These are phyloP conservation scores for Petroica traversi DNA, from an alignment of 2,113 vertebrate genomes.

Conservation along the genomic window DNA sequence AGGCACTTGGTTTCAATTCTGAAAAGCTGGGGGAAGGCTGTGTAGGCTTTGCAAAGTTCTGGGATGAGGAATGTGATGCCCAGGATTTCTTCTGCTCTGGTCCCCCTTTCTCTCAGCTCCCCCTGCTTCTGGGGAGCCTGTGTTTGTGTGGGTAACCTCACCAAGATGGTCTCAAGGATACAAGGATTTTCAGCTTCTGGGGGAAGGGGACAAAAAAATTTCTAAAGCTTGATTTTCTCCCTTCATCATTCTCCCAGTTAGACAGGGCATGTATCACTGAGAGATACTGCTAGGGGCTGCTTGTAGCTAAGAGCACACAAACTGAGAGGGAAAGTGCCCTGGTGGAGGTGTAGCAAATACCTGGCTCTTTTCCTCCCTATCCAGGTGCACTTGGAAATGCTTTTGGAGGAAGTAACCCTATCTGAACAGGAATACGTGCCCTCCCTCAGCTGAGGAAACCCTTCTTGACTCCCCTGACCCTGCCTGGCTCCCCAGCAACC, in stretches of 20 bases:
- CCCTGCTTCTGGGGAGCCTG: not conserved
- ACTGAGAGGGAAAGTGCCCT: rapidly evolving
- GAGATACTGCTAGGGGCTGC: not conserved
- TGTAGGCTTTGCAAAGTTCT: not conserved
- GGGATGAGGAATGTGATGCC: not conserved
- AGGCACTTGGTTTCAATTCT: not conserved
- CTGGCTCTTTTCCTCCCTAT: not conserved
- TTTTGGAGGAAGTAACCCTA: not conserved
- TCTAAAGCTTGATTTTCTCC: not conserved
- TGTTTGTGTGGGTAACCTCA: not conserved
- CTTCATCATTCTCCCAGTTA: not conserved
- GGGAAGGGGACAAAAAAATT: not conserved
- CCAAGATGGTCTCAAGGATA: not conserved
- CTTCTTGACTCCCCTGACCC: not conserved
- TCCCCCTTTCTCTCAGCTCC: not conserved
- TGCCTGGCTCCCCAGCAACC: not conserved
- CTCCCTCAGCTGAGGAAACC: not conserved
- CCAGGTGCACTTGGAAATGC: not conserved
- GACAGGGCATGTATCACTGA: no score
- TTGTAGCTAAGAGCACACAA: not conserved
- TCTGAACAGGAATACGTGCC: not conserved
- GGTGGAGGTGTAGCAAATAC: not conserved
- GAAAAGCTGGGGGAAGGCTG: not conserved
- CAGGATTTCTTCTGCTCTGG: not conserved
- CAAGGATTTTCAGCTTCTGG: not conserved